Conservation (phyloP, 2,797 vertebrate genomes). For the Sebastes oblongus region DNA sequence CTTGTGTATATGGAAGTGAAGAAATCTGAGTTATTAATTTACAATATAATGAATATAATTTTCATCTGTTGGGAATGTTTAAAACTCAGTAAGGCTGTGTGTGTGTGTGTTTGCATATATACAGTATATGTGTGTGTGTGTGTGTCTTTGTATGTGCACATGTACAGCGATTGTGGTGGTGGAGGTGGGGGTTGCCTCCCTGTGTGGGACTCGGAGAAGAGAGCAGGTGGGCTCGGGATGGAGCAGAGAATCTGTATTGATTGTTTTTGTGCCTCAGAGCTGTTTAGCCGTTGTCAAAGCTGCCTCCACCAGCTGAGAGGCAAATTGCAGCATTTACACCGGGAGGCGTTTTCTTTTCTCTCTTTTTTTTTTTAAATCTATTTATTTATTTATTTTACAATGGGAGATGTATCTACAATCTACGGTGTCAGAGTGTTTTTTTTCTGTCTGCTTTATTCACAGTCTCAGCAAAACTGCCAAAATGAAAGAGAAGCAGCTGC, state of each 20-base stretch:
- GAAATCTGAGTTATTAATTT: slow-evolving; percentile 34
- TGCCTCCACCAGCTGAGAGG: slow-evolving; percentile 98
- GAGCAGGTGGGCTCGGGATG: slow-evolving; percentile 88
- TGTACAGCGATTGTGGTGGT: slow-evolving; percentile 63
- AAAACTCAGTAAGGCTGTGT: slow-evolving; percentile 25
- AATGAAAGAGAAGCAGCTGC: slow-evolving; percentile 13
- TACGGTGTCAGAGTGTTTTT: slow-evolving; percentile 76
- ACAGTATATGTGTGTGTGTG: not conserved
- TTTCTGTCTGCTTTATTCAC: slow-evolving; percentile 86
- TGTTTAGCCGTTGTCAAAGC: slow-evolving; percentile 97
- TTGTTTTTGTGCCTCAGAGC: slow-evolving; percentile 93
- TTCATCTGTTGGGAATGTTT: slow-evolving; percentile 34
- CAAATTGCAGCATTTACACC: slow-evolving; percentile 99
- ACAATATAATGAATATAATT: not conserved
- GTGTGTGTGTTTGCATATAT: not conserved
- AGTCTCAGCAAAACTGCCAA: slow-evolving; percentile 5
- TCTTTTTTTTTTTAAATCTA: slow-evolving; percentile 43
- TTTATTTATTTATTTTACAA: slow-evolving; percentile 67
- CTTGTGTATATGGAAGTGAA: slow-evolving; percentile 10
- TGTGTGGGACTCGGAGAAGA: slow-evolving; percentile 84
- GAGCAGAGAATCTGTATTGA: slow-evolving; percentile 96
- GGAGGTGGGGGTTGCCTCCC: slow-evolving; percentile 74
- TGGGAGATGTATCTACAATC: slow-evolving; percentile 57
- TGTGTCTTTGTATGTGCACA: slow-evolving; percentile 40
- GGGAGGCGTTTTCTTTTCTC: slow-evolving; percentile 84